Evolutionary conservation across 92 coral and sea anemone genomes (phyloP).

Genomic region (Palythoa grandiflora): DNA sequence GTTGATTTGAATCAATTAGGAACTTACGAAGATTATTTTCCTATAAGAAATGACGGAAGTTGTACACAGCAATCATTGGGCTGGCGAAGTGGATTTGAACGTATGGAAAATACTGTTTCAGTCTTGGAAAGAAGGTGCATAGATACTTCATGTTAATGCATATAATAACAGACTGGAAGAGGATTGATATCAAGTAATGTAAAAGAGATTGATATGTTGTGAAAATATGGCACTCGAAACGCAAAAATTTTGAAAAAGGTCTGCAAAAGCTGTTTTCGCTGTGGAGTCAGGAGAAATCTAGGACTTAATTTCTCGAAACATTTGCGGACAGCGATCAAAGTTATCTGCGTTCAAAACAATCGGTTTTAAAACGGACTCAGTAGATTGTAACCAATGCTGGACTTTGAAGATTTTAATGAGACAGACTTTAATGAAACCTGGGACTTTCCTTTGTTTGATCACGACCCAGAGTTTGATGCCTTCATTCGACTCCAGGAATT

Average conservation of each 20-base stretch:
- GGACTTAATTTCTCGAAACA: neutral
- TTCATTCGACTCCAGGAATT: neutral
- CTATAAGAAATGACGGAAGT: neutral
- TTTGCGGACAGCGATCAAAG: too few relatives aligned
- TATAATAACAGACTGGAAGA: neutral
- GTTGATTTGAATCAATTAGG: neutral
- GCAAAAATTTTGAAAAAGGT: neutral
- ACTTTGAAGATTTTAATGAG: neutral
- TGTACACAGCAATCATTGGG: neutral
- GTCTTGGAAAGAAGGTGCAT: neutral
- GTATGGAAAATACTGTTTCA: too few relatives aligned
- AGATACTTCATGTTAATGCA: too few relatives aligned
- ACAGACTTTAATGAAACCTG: conserved; percentile 6
- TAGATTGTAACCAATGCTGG: neutral
- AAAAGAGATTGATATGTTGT: neutral
- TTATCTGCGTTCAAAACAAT: neutral
- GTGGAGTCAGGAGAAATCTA: neutral
- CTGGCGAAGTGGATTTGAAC: neutral
- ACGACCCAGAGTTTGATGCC: conserved; percentile 5
- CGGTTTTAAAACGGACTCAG: neutral
- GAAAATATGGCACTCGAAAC: neutral
- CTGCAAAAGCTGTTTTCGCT: neutral
- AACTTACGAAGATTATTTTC: neutral
- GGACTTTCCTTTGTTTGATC: neutral
- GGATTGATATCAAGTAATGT: too few relatives aligned